Evolutionary conservation across 2,888 invertebrate genomes (phyloP), one percentile per base, ranked within the genome.

Genomic region (Eupithecia dodoneata): DNA sequence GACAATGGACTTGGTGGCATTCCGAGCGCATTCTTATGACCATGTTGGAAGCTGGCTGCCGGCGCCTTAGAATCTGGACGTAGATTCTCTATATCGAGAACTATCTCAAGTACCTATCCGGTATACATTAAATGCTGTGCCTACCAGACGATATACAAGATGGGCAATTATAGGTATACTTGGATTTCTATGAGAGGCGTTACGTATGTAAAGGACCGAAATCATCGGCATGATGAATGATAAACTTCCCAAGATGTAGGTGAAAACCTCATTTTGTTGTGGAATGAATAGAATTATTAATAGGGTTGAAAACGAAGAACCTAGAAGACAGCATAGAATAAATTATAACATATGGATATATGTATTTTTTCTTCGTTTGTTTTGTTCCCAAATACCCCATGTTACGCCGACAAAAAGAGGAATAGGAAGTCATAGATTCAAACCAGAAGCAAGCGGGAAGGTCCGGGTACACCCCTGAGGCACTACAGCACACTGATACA

Each of bases 1-100:
- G 92, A 93, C 93, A 93, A 93, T 93, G 92, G 89, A 90, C 92
- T 91, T 90, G 91, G 89, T 69, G 67, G 87, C 88, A 89, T 90
- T 91, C 90, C 89, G 83, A 82, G 83, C 86, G 83, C 87, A 88
- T 87, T 89, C 87, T 55, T 71, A 76, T 70, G 70, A 70, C 70
- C 70, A 70, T 49, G 70, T 70, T 70, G 70, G 70, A 30, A 70
- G 12, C 65, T 47, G 63, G 70, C 63, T 76, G 41, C 18, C 13
- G 70, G 69, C 72, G 65, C 71, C 52, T 66, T 69, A n/a, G 65
- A 65, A 73, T 70, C 30, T 70, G 47, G 4, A 49, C 30, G 30
- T 47, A 70, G 45, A 49, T 70, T 49, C 70, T 70, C 5, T 47
- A n/a, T 30, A 30, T 9, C 47, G 70, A 30, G 44, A 18, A 44